Evolutionary conservation across 2,888 invertebrate species (phyloP).

Genomic region (Eretmocerus hayati): DNA sequence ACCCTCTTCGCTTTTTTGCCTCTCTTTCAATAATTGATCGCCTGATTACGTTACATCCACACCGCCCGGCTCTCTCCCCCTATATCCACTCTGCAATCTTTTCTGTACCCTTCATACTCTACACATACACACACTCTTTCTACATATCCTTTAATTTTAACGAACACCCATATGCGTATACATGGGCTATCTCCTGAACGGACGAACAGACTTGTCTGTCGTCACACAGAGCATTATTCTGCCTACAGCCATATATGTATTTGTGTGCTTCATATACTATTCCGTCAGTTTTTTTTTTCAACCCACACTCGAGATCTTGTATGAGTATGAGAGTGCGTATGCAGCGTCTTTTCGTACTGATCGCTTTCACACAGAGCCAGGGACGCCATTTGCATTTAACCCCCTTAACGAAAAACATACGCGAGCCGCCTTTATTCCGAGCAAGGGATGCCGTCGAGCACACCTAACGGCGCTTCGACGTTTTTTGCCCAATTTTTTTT

Average conservation of each 20-base stretch:
- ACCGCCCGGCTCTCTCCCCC: conserved; percentile 19
- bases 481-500: conserved; percentile 20
- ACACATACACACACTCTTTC: no score
- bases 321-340: no score
- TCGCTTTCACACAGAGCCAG: conserved; percentile 27
- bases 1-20: conserved; percentile 43
- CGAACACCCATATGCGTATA: no score
- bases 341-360: conserved; percentile 33
- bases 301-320: no score
- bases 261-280: no score
- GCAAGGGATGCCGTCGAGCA: conserved; percentile 38
- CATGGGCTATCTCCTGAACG: no score
- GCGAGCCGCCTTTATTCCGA: conserved; percentile 40
- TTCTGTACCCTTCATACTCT: no score
- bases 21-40: conserved; percentile 46
- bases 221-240: conserved; percentile 36
- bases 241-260: no score
- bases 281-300: no score
- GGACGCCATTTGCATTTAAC: conserved; percentile 43
- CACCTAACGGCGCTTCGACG: conserved; percentile 18
- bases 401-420: conserved; percentile 46
- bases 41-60: conserved; percentile 46
- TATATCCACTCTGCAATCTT: neutral
- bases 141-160: no score
- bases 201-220: conserved; percentile 14